phyloP scores from a whole-genome alignment of 35 echinoderm and acorn worm species.

The Diadema setosum region DNA sequence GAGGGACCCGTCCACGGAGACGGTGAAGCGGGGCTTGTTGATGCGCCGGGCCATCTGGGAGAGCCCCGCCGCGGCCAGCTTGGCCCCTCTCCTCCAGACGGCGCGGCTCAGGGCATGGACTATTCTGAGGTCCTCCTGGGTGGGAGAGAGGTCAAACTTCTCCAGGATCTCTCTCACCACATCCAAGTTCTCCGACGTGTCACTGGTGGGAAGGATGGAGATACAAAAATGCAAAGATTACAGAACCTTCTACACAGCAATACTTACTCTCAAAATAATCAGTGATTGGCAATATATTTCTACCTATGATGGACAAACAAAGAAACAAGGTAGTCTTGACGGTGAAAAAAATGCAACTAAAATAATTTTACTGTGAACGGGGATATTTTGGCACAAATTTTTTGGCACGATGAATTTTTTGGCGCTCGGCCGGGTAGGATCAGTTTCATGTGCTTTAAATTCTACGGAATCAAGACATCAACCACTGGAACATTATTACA shows the following conservation, averaged over 20 bases:
- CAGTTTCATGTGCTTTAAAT: too few species aligned
- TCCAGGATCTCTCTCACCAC: neutral
- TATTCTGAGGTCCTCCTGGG: neutral
- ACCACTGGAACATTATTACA: too few species aligned
- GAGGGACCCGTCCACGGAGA: neutral
- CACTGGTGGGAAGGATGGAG: neutral
- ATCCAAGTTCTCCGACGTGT: neutral
- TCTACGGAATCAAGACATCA: too few species aligned
- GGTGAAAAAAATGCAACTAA: too few species aligned
- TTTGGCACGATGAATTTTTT: too few species aligned
- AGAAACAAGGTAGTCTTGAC: too few species aligned
- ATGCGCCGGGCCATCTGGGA: neutral
- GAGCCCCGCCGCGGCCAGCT: neutral
- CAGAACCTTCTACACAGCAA: neutral
- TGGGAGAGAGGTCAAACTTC: neutral
- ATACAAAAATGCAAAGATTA: neutral
- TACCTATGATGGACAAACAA: too few species aligned
- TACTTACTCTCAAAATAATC: too few species aligned
- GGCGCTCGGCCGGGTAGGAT: too few species aligned
- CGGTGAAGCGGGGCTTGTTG: neutral
- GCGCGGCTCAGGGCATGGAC: neutral
- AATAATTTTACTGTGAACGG: too few species aligned
- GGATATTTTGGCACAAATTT: too few species aligned
- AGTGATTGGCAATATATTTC: too few species aligned
- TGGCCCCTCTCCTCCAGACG: neutral